Percentiles rank a stretch among this genome's conserved stretches.
These are phyloP conservation scores for Acleris laterana DNA, from an alignment of 2,888 invertebrate species.

Conservation along the genomic window DNA sequence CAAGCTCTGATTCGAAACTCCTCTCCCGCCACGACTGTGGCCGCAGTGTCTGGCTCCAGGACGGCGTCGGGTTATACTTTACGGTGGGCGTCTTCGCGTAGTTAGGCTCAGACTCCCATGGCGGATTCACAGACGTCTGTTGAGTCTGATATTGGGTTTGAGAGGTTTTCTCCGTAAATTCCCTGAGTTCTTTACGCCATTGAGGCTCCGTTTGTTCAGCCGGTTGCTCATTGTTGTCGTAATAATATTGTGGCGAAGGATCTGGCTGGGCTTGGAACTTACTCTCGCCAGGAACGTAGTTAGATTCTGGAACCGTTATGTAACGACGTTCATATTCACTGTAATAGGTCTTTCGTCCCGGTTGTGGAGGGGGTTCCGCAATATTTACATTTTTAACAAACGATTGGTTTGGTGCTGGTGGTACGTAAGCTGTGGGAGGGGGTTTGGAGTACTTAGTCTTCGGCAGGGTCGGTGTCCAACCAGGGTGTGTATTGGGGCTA, in stretches of 20 bases:
- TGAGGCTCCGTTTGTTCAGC: constrained; percentile 70
- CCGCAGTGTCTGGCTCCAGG: constrained; percentile 78
- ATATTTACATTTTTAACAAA: constrained; percentile 66
- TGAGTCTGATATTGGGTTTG: constrained; percentile 62
- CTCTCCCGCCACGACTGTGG: constrained; percentile 77
- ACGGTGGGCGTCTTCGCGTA: constrained; percentile 58
- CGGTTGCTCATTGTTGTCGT: constrained; percentile 71
- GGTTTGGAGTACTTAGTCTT: constrained; percentile 65
- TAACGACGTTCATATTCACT: constrained; percentile 80
- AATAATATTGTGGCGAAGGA: constrained; percentile 76
- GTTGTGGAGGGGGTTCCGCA: constrained; percentile 58
- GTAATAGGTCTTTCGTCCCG: constrained; percentile 78
- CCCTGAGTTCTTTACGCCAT: constrained; percentile 79
- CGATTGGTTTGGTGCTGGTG: constrained; percentile 78
- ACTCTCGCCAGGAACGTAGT: constrained; percentile 71
- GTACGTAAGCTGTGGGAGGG: constrained; percentile 71
- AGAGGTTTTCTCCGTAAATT: constrained; percentile 75
- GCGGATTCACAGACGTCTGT: constrained; percentile 64
- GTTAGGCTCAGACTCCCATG: constrained; percentile 72
- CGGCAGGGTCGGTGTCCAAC: constrained; percentile 63
- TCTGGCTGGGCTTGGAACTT: constrained; percentile 76
- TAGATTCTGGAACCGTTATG: constrained; percentile 77
- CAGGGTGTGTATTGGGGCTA: constrained; percentile 50
- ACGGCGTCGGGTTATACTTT: constrained; percentile 67
- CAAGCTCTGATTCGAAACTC: constrained; percentile 75